Base-by-base conservation (phyloP, 2,113 vertebrate species). In the Melanocharis versteri region DNA sequence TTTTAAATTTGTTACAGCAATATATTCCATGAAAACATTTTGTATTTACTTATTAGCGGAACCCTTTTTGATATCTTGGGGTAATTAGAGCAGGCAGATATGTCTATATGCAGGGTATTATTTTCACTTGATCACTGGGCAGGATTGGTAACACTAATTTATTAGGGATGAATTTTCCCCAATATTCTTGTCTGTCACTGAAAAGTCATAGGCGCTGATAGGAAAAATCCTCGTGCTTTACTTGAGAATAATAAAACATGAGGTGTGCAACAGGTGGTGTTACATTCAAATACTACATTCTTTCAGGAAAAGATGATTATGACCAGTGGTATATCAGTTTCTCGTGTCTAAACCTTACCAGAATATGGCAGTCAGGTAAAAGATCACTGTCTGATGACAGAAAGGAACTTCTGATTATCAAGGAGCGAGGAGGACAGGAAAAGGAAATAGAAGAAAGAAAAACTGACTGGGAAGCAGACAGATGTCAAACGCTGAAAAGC, bases 101-200 rank as follows among this genome's bases (percentile, higher is more conserved):
- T 1, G 0, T 37, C 16, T 33, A 13, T 56, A 4, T 50, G 7
- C 13, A 50, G 23, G n/a, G 8, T n/a, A 42, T 12, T 45, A 48
- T 47, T 72, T 92, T 53, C 27, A 37, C 13, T 62, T 71, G 45
- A 30, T 47, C 2, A 0, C 33, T 19, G 20, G 6, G 17, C 10
- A 39, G 39, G 23, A 60, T 11, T 58, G 33, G 11, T 86, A 23
- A 19, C 27, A 40, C 19, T 47, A 73, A 56, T 47, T n/a, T 64
- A 47, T 4, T 40, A 19, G 23, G 23, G 12, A 27, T 23, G 60
- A 42, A 15, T 79, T 91, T 71, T 64, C 44, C 54, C 15, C 39
- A 47, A 2, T 51, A 16, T 47, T 75, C 15, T 75, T 39, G 48
- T 61, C 44, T 77, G 28, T 33, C 53, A 42, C 15, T 47, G 31